Conservation (phyloP, 2,113 vertebrate species). For the Engystomops pustulosus region DNA sequence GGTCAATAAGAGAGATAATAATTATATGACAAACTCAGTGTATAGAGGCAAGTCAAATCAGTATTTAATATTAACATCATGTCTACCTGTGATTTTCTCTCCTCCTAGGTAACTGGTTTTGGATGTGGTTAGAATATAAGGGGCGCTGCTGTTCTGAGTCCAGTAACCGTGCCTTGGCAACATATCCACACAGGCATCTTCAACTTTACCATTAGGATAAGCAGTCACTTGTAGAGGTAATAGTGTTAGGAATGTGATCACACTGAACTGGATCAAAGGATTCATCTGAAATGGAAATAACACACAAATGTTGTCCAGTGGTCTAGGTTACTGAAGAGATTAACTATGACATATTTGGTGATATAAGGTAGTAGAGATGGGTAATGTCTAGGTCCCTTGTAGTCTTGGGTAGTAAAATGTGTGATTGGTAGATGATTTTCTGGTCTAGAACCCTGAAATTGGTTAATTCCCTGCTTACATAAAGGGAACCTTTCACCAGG, state of each 20-base stretch:
- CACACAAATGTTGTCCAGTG: too few species aligned
- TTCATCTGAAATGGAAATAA: slow-evolving; percentile 29
- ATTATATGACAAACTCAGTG: too few species aligned
- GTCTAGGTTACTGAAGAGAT: too few species aligned
- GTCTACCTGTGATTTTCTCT: slow-evolving; percentile 66
- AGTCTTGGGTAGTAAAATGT: too few species aligned
- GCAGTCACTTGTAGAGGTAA: slow-evolving; percentile 11
- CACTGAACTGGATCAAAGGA: not conserved
- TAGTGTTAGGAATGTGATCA: not conserved
- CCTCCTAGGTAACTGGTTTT: slow-evolving; percentile 56
- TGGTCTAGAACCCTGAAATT: too few species aligned
- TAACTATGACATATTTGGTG: too few species aligned
- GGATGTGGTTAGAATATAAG: slow-evolving; percentile 51
- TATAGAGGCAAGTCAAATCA: not conserved
- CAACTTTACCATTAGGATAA: slow-evolving; percentile 61
- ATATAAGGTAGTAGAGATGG: too few species aligned
- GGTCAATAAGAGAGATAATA: not conserved
- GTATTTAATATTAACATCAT: not conserved
- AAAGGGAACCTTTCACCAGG: too few species aligned
- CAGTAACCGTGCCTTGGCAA: slow-evolving; percentile 9
- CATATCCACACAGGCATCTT: slow-evolving; percentile 59
- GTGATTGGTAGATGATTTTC: too few species aligned
- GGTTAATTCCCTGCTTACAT: too few species aligned
- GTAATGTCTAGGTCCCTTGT: too few species aligned
- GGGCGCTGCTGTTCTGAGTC: slow-evolving; percentile 45